A percentile compares a stretch with the other conserved stretches of the same genome.
These are phyloP conservation scores for Drosophila subquinaria DNA, from an alignment of 2,888 invertebrate species.

Conservation along the genomic window DNA sequence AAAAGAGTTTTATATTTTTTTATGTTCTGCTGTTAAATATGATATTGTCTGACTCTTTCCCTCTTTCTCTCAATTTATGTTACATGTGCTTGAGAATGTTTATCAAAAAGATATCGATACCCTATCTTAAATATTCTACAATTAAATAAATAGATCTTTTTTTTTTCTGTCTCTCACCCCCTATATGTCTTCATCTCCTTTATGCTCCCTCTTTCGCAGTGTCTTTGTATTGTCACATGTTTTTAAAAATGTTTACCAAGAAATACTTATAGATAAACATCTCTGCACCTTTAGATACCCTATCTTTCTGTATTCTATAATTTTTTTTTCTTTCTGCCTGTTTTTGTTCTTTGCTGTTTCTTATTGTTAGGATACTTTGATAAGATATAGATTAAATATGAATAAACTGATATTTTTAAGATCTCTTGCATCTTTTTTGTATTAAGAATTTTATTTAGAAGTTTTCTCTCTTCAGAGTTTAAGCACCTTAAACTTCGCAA, in stretches of 20 bases:
- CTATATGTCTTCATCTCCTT: too few species aligned
- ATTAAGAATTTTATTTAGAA: neutral
- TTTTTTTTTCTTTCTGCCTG: neutral
- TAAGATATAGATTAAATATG: neutral
- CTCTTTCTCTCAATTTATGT: neutral
- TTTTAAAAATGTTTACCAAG: neutral
- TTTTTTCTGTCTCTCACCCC: too few species aligned
- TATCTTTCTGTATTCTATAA: neutral
- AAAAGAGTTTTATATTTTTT: slow-evolving; percentile 1
- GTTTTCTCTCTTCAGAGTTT: neutral
- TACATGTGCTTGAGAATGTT: neutral
- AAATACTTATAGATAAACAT: neutral
- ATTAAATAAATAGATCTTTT: neutral
- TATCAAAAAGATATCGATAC: neutral
- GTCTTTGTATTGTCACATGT: neutral
- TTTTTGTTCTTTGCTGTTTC: neutral
- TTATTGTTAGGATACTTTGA: neutral
- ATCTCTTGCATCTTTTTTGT: neutral
- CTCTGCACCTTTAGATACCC: neutral
- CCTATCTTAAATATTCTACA: neutral
- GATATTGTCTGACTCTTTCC: slow-evolving; percentile 1
- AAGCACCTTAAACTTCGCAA: neutral
- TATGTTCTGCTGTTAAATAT: slow-evolving; percentile 14
- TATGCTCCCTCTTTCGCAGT: too few species aligned
- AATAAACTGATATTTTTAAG: too few species aligned